Conservation (phyloP, 1,140 invertebrate genomes). For the Diuraphis noxia region DNA sequence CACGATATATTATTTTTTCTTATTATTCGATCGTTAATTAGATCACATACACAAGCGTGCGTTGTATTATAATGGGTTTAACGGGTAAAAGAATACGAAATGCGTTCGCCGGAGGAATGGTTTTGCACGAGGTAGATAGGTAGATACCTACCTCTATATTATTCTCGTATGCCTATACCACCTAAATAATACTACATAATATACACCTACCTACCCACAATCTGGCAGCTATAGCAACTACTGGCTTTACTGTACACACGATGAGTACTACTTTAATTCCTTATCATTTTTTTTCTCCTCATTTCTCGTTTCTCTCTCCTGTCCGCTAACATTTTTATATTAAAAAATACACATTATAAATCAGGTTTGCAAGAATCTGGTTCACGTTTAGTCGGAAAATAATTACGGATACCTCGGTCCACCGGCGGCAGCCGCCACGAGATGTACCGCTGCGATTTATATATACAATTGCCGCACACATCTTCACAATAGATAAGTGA, state of each 20-base stretch:
- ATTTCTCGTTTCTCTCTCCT: not conserved
- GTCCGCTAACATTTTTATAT: not conserved
- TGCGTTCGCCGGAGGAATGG: not conserved
- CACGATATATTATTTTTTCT: not conserved
- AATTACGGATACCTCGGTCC: slow-evolving; percentile 9
- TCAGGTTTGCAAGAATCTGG: slow-evolving; percentile 43
- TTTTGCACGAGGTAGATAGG: not conserved
- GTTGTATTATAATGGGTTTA: not conserved
- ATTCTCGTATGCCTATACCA: not conserved
- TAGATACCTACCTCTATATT: not conserved
- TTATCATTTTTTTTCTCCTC: not conserved
- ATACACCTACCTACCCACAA: not conserved
- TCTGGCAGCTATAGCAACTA: not conserved
- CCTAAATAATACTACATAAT: not conserved
- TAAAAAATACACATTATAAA: slow-evolving; percentile 17
- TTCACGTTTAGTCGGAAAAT: slow-evolving; percentile 28
- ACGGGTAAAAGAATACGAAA: not conserved
- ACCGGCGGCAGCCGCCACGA: not conserved
- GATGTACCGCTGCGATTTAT: slow-evolving; percentile 11
- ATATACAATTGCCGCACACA: slow-evolving; percentile 18
- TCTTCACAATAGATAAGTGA: slow-evolving; percentile 8
- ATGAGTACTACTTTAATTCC: not conserved
- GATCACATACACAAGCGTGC: not conserved
- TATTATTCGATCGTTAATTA: slow-evolving; percentile 13
- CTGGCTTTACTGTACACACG: not conserved